Base-by-base conservation (phyloP, 2,797 vertebrate genomes). In the Dryobates pubescens region DNA sequence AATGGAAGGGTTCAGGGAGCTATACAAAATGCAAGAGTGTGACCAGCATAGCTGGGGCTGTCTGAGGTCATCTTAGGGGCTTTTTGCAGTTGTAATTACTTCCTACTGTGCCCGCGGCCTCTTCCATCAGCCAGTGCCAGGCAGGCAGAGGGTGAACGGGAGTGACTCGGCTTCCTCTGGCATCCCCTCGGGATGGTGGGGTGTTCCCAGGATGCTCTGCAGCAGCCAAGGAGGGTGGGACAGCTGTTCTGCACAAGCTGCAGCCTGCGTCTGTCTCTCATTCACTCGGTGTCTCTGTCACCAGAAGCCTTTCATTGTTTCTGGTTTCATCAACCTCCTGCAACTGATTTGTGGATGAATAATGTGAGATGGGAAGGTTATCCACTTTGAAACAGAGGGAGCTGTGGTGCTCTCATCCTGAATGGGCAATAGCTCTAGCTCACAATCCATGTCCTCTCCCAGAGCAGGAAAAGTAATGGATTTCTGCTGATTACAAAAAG, bases 51-150 rank as follows among this genome's bases (percentile, higher is more conserved):
- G 71, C 27, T 24, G 56, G 32, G 59, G 20, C 20, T 61, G 45
- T 82, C 68, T 88, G 77, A 86, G 54, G 61, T 83, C 1, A 0
- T n/a, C 11, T 34, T 27, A 49, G 26, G 45, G 47, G 45, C 3
- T 80, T 90, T 86, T 63, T 86, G 65, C 75, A 26, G n/a, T 58
- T 4, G 3, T 74, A 93, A 91, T 92, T 82, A 78, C 59, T 95
- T 95, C 82, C 82, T 65, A 91, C 79, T 32, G 32, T 63, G 94
- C 69, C 90, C 65, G 75, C 2, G 1, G 75, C 41, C 68, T 0
- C 1, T 34, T 73, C 59, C 2, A 8, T 88, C 74, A 88, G 88
- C 27, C 1, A 4, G 43, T 12, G 10, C 12, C 1, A 3, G 77
- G 77, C 83, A 91, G 80, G 36, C 15, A 3, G 69, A 68, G 72